Conservation (phyloP, 2,113 vertebrate species). For the Cairina moschata region DNA sequence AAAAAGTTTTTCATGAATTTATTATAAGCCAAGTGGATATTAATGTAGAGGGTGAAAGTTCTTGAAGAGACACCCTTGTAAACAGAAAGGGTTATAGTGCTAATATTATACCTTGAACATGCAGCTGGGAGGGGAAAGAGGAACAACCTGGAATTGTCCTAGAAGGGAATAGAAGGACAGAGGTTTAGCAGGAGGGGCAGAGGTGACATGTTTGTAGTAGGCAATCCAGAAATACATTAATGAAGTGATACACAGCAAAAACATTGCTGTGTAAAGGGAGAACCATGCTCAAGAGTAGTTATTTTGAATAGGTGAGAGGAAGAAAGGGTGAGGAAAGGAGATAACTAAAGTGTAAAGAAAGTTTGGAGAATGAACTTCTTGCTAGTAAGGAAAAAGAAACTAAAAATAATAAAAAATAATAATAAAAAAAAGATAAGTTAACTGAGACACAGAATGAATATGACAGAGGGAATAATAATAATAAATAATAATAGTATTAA, state of each 20-base stretch:
- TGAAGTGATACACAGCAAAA: not conserved
- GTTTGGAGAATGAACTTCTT: not conserved
- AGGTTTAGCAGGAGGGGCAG: not conserved
- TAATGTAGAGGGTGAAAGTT: not conserved
- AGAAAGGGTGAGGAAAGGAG: not conserved
- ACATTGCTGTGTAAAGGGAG: not conserved
- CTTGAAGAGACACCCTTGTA: not conserved
- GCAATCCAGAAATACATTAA: not conserved
- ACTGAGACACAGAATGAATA: not conserved
- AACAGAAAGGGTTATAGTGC: not conserved
- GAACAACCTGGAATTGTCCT: not conserved
- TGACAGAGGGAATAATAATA: not conserved
- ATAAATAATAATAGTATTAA: not conserved
- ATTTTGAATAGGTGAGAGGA: not conserved
- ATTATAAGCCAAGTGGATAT: not conserved
- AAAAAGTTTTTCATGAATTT: not conserved
- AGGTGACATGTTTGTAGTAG: not conserved
- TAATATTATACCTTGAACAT: not conserved
- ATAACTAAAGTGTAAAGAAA: not conserved
- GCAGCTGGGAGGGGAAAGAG: accelerated
- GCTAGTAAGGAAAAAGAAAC: not conserved
- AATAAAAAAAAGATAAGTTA: not conserved
- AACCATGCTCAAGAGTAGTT: not conserved
- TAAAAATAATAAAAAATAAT: not conserved
- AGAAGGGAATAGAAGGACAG: not conserved